Conservation (phyloP, 2,888 invertebrate species). For the Dasysyrphus tricinctus region DNA sequence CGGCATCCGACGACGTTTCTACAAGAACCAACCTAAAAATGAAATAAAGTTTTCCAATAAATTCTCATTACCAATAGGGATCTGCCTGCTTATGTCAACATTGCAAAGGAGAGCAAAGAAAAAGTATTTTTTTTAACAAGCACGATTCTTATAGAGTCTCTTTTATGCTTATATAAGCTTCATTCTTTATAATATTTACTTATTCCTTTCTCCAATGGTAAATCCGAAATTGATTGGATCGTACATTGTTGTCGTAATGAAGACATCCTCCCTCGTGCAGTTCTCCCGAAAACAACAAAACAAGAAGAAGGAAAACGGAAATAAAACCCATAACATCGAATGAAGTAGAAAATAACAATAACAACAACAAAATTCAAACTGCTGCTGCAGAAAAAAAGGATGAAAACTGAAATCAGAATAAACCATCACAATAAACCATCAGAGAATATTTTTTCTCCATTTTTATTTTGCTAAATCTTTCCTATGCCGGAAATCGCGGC, state of each 20-base stretch:
- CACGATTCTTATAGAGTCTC: slow-evolving; percentile 13
- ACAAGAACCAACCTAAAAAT: slow-evolving; percentile 30
- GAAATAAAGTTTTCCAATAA: slow-evolving; percentile 49
- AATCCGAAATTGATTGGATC: slow-evolving; percentile 63
- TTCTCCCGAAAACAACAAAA: neutral
- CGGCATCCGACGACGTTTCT: slow-evolving; percentile 1
- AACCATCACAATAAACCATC: slow-evolving; percentile 36
- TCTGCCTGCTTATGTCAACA: slow-evolving; percentile 27
- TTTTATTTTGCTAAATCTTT: slow-evolving; percentile 26
- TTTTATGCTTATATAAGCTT: slow-evolving; percentile 3
- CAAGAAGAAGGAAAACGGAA: slow-evolving; percentile 17
- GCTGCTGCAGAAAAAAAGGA: slow-evolving; percentile 22
- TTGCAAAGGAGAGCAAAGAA: slow-evolving; percentile 13
- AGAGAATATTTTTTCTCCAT: slow-evolving; percentile 6
- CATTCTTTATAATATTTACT: slow-evolving; percentile 20
- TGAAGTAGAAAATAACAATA: slow-evolving; percentile 24
- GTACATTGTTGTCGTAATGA: slow-evolving; percentile 53
- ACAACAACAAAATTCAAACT: slow-evolving; percentile 30
- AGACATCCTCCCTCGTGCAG: slow-evolving; percentile 35
- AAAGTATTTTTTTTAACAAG: neutral
- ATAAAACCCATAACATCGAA: slow-evolving; percentile 29
- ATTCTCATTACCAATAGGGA: slow-evolving; percentile 49
- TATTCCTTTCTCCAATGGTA: slow-evolving; percentile 36
- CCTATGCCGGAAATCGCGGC: slow-evolving; percentile 44
- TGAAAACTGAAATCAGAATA: slow-evolving; percentile 42